A percentile compares a stretch with the other conserved stretches of the same genome.
Evolutionary conservation across 2,113 vertebrate genomes (phyloP).

Genomic region (Glaucomys volans): DNA sequence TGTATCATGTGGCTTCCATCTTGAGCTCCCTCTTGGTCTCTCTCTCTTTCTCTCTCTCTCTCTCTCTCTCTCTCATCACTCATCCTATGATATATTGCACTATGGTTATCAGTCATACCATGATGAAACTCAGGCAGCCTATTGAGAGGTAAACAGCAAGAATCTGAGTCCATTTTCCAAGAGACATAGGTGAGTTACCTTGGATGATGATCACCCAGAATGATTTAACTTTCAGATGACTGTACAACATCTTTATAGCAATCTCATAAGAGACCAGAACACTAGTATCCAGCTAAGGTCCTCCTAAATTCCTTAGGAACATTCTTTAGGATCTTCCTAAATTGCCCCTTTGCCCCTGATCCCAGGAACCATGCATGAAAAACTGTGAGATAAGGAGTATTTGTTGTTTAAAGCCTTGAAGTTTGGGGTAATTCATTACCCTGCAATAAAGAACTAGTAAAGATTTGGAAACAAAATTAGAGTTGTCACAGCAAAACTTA

Average conservation of each 20-base stretch:
- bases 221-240: neutral
- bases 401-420: neutral
- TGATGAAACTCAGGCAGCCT: neutral
- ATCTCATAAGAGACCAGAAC: neutral
- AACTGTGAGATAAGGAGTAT: neutral
- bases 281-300: neutral
- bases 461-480: neutral
- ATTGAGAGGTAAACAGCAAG: neutral
- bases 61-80: neutral
- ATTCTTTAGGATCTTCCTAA: too few relatives aligned
- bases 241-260: neutral
- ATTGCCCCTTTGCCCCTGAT: too few relatives aligned
- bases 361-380: too few relatives aligned
- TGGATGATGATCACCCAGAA: neutral
- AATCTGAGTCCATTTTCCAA: neutral
- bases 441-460: neutral
- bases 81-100: too few relatives aligned
- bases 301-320: neutral
- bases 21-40: neutral
- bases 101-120: too few relatives aligned
- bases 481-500: neutral
- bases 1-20: neutral
- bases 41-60: neutral
- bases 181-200: neutral
- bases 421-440: neutral